Percentiles rank a stretch among this genome's conserved stretches.
These are phyloP conservation scores for Cataglyphis altisquamis DNA, from an alignment of 2,888 invertebrate genomes.

Conservation along the genomic window DNA sequence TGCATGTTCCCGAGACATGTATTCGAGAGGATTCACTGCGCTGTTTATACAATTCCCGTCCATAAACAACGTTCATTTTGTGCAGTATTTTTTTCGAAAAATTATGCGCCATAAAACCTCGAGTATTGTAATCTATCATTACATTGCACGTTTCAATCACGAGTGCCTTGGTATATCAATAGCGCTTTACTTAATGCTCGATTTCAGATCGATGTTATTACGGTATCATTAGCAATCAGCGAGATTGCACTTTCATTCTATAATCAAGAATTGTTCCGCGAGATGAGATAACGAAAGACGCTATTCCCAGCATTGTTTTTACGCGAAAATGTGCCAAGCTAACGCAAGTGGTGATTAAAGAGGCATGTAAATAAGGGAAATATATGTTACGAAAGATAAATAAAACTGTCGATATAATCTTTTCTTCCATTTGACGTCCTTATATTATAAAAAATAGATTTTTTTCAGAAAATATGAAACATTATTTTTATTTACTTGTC, in stretches of 20 bases:
- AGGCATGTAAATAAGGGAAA: background rate
- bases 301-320: conserved; percentile 49
- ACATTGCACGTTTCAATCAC: background rate
- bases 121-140: background rate
- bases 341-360: conserved; percentile 52
- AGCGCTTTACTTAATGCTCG: background rate
- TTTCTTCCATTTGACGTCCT: background rate
- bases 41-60: conserved; percentile 60
- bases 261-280: conserved; percentile 24
- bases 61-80: conserved; percentile 9
- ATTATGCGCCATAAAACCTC: background rate
- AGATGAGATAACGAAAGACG: conserved; percentile 55
- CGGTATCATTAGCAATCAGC: conserved; percentile 1
- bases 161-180: background rate
- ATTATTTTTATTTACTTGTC: background rate
- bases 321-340: conserved; percentile 30
- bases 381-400: conserved; percentile 36
- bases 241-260: conserved; percentile 17
- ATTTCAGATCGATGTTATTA: background rate
- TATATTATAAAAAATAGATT: background rate
- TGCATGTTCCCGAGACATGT: conserved; percentile 67
- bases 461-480: background rate
- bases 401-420: background rate
- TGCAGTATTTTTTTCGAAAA: background rate
- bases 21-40: conserved; percentile 45